phyloP scores from a whole-genome alignment of 2,797 vertebrate species.

The Crax fasciolata region DNA sequence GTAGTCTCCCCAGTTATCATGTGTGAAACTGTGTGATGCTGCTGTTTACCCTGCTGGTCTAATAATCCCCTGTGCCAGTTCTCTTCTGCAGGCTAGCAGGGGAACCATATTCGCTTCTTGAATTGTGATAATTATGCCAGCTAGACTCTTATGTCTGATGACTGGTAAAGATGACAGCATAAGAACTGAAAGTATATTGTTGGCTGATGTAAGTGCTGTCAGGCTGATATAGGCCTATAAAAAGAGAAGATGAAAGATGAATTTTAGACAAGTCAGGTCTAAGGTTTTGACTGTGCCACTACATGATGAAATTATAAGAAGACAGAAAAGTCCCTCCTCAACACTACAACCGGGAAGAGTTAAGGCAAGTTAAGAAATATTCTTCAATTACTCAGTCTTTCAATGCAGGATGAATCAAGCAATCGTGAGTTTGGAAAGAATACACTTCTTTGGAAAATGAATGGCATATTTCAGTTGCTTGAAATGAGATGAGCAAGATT shows the following conservation, averaged over 20 bases:
- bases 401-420: neutral
- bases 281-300: neutral
- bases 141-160: neutral
- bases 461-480: neutral
- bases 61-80: accelerated
- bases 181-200: neutral
- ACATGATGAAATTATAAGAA: neutral
- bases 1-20: neutral
- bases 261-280: neutral
- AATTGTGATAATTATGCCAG: neutral
- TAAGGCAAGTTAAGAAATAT: neutral
- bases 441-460: neutral
- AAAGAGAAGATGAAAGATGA: neutral
- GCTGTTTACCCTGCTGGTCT: neutral
- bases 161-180: neutral
- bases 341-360: neutral
- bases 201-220: neutral
- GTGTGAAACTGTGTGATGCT: neutral
- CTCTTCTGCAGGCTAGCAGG: neutral
- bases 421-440: neutral
- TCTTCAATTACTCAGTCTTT: neutral
- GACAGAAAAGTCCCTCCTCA: neutral
- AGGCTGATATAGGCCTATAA: neutral
- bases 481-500: neutral
- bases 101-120: neutral